phyloP scores from a whole-genome alignment of 2,797 vertebrate genomes.

The Loriculus beryllinus region DNA sequence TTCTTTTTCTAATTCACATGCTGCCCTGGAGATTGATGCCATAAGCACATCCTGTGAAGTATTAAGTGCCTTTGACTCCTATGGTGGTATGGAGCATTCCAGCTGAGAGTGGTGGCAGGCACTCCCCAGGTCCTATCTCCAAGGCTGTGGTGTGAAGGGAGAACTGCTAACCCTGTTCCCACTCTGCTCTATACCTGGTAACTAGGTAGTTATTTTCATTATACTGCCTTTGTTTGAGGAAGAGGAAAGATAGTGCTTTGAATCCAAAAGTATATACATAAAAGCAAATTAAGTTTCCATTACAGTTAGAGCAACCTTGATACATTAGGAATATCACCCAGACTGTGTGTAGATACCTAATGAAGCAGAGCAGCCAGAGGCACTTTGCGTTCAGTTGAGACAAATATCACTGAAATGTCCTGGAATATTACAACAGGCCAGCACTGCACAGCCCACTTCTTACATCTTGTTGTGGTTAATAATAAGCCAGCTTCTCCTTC shows the following conservation, averaged over 20 bases:
- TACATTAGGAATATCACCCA: background rate
- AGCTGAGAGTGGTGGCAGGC: background rate
- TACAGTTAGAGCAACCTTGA: background rate
- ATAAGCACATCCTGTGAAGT: background rate
- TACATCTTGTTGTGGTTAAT: background rate
- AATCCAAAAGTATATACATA: background rate
- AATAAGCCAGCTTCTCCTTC: background rate
- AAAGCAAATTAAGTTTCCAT: background rate
- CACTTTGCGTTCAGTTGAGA: background rate
- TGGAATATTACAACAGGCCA: background rate
- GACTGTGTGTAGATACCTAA: background rate
- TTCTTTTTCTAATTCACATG: background rate
- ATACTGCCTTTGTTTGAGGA: background rate
- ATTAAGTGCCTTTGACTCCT: background rate
- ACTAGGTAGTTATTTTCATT: background rate
- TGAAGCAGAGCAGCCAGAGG: background rate
- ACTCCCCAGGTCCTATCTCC: background rate
- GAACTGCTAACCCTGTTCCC: background rate
- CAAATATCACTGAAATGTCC: background rate
- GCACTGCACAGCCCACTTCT: background rate
- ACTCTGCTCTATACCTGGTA: background rate
- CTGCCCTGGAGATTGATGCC: background rate
- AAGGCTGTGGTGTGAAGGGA: background rate
- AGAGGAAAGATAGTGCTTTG: background rate
- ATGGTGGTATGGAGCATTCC: background rate